A percentile compares a stretch with the other conserved stretches of the same genome.
phyloP scores from a whole-genome alignment of 35 echinoderm and acorn worm species.

The Nesometra sesokonis region DNA sequence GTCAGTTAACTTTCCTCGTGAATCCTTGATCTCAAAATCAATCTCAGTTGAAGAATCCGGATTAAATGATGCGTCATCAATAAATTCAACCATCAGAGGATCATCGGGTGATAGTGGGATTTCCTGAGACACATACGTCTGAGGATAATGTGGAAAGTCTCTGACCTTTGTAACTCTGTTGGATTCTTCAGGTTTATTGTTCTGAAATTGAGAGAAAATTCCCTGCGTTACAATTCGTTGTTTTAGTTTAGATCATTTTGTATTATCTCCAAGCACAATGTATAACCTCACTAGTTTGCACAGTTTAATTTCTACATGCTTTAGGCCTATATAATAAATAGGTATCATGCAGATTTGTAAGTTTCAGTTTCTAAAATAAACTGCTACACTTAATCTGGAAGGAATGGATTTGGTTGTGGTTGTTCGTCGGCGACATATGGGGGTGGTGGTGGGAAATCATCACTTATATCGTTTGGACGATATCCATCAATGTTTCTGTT shows the following conservation, averaged over 20 bases:
- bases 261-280: not conserved
- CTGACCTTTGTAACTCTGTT: not conserved
- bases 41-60: not conserved
- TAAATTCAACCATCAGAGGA: not conserved
- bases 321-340: not conserved
- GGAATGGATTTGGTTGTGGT: not conserved
- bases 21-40: not conserved
- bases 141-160: not conserved
- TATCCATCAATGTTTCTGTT: not conserved
- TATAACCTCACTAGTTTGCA: not conserved
- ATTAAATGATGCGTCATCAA: not conserved
- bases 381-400: not conserved
- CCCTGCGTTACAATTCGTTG: not conserved
- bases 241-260: not conserved
- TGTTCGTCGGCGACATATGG: not conserved
- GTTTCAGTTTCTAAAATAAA: too few species aligned
- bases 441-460: not conserved
- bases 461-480: not conserved
- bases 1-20: not conserved
- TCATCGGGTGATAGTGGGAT: not conserved
- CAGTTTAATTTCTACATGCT: not conserved
- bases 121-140: not conserved
- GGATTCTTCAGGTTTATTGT: not conserved
- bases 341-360: not conserved
- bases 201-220: not conserved